phyloP scores from a whole-genome alignment of 2,113 vertebrate genomes.

The Pandion haliaetus region DNA sequence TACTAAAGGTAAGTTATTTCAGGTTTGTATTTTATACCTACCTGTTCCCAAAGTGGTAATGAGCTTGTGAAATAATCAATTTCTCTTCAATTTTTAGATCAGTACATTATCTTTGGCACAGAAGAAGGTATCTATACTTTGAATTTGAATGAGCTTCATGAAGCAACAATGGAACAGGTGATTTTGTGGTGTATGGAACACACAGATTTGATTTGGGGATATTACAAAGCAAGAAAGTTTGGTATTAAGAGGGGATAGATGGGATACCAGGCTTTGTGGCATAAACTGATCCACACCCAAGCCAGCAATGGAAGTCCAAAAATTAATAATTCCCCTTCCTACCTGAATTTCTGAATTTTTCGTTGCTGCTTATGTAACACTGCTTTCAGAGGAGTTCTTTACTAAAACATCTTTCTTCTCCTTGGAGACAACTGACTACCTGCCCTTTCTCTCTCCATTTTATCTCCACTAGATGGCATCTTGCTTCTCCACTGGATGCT shows the following conservation, averaged over 20 bases:
- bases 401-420: neutral
- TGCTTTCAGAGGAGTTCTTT: neutral
- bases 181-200: neutral
- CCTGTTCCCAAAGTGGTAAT: neutral
- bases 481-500: neutral
- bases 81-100: conserved; percentile 68
- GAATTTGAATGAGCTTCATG: conserved; percentile 96
- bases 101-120: conserved; percentile 96
- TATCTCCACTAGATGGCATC: conserved; percentile 46
- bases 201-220: neutral
- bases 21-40: neutral
- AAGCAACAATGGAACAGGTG: conserved; percentile 99
- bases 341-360: neutral
- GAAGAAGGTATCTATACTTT: conserved; percentile 98
- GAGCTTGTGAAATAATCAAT: neutral
- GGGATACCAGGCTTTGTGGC: neutral
- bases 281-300: neutral
- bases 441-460: neutral
- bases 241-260: neutral
- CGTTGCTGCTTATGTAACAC: neutral
- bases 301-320: neutral
- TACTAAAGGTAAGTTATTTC: conserved; percentile 85
- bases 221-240: neutral
- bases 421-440: neutral
- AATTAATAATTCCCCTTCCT: neutral